Evolutionary conservation across 1,140 invertebrate genomes (phyloP).

Genomic region (Tetragonula clypearis): DNA sequence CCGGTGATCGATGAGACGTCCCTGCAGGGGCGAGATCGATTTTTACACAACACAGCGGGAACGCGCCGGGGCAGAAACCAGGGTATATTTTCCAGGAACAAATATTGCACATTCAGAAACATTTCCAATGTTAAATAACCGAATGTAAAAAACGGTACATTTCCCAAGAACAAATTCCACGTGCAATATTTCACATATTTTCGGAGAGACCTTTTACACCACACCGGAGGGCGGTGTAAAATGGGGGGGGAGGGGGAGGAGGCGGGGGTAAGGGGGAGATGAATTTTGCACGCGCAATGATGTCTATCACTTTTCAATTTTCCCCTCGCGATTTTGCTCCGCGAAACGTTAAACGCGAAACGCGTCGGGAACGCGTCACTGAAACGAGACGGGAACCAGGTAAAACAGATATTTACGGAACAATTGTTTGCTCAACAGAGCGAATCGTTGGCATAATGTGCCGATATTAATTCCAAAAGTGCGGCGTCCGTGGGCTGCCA

Average conservation of each 20-base stretch:
- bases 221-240: too few species aligned
- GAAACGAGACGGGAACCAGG: background rate
- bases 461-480: conserved; percentile 39
- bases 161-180: too few species aligned
- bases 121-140: too few species aligned
- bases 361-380: background rate
- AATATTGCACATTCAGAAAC: background rate
- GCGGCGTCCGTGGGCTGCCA: background rate
- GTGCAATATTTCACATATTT: too few species aligned
- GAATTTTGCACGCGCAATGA: background rate
- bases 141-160: too few species aligned
- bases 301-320: conserved; percentile 30
- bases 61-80: background rate
- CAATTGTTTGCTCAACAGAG: conserved; percentile 42
- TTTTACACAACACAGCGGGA: background rate
- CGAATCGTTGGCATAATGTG: conserved; percentile 18
- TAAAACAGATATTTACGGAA: conserved; percentile 36
- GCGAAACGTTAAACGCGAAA: conserved; percentile 9
- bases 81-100: background rate
- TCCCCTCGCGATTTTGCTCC: background rate
- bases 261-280: too few species aligned
- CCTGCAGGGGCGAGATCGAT: background rate
- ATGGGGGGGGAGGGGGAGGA: too few species aligned
- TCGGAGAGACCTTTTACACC: too few species aligned
- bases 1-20: background rate